Conservation (phyloP, 1,140 invertebrate species). For the Tetragonula clypearis region DNA sequence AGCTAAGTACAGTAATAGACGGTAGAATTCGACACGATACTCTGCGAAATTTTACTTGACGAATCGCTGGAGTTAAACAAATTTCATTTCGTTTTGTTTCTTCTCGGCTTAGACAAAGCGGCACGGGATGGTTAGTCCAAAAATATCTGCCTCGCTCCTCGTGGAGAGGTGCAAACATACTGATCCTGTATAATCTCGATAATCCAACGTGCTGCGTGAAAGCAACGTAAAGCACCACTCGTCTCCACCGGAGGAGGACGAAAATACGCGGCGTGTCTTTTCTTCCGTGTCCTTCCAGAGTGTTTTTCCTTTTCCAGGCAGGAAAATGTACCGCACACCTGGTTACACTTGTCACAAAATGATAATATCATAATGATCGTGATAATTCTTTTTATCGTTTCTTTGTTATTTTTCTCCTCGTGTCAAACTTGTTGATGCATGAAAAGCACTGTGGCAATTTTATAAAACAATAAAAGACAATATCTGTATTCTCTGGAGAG, state of each 20-base stretch:
- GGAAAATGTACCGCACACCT: not conserved
- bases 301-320: not conserved
- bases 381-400: too few relatives aligned
- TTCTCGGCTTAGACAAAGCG: not conserved
- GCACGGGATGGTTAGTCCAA: not conserved
- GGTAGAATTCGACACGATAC: too few relatives aligned
- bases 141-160: constrained; percentile 44
- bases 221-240: constrained; percentile 24
- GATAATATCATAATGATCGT: too few relatives aligned
- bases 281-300: not conserved
- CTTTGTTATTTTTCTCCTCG: too few relatives aligned
- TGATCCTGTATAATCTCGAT: constrained; percentile 53
- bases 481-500: too few relatives aligned
- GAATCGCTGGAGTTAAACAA: not conserved
- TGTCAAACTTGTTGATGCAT: too few relatives aligned
- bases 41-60: too few relatives aligned
- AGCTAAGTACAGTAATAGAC: too few relatives aligned
- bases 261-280: not conserved
- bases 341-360: not conserved
- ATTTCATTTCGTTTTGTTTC: not conserved
- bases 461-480: too few relatives aligned
- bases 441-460: too few relatives aligned
- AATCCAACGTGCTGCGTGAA: constrained; percentile 52
- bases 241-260: not conserved
- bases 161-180: constrained; percentile 30